These are phyloP conservation scores for Cephonodes hylas DNA, from an alignment of 2,888 invertebrate genomes.

Conservation along the genomic window DNA sequence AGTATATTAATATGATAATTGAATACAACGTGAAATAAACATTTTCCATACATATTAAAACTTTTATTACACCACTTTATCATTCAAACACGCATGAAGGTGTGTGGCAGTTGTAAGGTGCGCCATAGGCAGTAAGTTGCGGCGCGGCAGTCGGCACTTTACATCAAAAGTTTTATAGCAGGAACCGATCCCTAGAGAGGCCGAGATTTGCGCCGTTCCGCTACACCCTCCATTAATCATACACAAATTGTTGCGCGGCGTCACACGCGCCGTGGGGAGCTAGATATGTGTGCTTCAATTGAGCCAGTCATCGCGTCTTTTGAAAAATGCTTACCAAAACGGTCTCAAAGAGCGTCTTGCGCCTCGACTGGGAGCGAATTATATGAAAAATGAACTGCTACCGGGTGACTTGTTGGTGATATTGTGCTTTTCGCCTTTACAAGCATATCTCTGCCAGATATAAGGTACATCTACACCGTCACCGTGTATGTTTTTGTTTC, in stretches of 20 bases:
- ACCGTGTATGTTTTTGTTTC: too few relatives aligned
- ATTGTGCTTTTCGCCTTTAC: neutral
- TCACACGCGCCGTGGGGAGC: conserved; percentile 24
- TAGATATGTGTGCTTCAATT: conserved; percentile 57
- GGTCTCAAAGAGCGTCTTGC: conserved; percentile 10
- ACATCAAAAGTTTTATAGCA: conserved; percentile 43
- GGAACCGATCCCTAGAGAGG: conserved; percentile 33
- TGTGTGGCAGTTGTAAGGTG: too few relatives aligned
- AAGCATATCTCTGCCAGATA: neutral
- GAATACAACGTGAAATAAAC: too few relatives aligned
- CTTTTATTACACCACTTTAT: too few relatives aligned
- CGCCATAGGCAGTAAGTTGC: neutral
- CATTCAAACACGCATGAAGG: too few relatives aligned
- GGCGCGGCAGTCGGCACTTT: conserved; percentile 8
- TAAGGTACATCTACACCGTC: too few relatives aligned
- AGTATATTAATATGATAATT: too few relatives aligned
- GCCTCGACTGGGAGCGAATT: neutral
- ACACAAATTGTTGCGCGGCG: conserved; percentile 53
- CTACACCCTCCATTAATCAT: conserved; percentile 53
- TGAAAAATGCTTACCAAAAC: conserved; percentile 45
- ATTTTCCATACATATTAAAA: too few relatives aligned
- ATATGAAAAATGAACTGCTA: conserved; percentile 27
- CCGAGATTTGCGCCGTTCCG: conserved; percentile 38
- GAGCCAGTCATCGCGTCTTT: conserved; percentile 61
- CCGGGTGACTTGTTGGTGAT: conserved; percentile 16